These are phyloP conservation scores for Catalaphyllia jardinei DNA, from an alignment of 64 coral and sea anemone species.

Conservation along the genomic window DNA sequence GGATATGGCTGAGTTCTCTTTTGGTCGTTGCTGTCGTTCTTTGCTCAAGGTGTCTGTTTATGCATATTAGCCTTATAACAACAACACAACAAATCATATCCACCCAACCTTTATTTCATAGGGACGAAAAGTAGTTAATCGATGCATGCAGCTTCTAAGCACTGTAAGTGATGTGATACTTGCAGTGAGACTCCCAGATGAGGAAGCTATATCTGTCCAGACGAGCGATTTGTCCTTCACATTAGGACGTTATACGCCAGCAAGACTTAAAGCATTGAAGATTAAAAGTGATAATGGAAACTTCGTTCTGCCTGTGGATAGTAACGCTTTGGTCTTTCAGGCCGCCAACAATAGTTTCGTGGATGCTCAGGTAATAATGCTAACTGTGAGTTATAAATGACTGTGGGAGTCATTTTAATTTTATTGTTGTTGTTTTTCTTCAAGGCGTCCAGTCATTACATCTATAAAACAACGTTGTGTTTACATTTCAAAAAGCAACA, in stretches of 20 bases:
- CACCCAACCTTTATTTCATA: not conserved
- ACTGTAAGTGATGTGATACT: conserved; percentile 1
- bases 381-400: too few species aligned
- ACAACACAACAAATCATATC: too few species aligned
- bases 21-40: too few species aligned
- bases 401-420: too few species aligned
- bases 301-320: not conserved
- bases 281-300: not conserved
- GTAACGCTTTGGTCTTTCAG: not conserved
- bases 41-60: too few species aligned
- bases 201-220: not conserved
- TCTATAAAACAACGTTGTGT: too few species aligned
- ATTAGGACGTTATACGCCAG: not conserved
- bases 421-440: too few species aligned
- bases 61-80: too few species aligned
- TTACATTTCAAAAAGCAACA: too few species aligned
- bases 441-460: too few species aligned
- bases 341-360: not conserved
- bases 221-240: not conserved
- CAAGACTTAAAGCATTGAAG: not conserved
- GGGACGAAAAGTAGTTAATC: not conserved
- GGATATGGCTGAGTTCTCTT: too few species aligned
- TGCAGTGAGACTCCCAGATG: not conserved
- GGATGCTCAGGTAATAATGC: not conserved
- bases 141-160: not conserved